phyloP scores from a whole-genome alignment of 2,113 vertebrate genomes.

The Psittacara wagleri region DNA sequence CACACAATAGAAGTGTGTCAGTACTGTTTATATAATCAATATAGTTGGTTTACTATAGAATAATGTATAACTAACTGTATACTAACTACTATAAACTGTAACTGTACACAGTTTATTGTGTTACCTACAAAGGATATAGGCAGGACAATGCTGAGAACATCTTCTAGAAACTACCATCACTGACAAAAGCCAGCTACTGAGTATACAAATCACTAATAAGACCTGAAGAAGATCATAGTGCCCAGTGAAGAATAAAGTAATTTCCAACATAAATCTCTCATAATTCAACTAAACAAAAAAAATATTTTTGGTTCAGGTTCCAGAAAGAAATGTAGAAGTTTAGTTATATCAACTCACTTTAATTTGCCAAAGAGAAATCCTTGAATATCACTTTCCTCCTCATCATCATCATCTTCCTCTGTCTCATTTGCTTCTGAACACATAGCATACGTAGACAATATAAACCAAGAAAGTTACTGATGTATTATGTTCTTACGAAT shows the following conservation, averaged over 20 bases:
- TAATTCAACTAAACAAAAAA: neutral
- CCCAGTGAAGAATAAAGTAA: neutral
- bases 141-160: neutral
- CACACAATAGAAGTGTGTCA: neutral
- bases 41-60: neutral
- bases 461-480: neutral
- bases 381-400: constrained; percentile 81
- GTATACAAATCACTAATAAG: neutral
- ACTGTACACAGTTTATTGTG: neutral
- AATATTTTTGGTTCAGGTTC: neutral
- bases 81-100: neutral
- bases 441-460: neutral
- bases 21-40: neutral
- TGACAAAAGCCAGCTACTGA: neutral
- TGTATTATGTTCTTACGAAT: neutral
- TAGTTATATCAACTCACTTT: constrained; percentile 78
- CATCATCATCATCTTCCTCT: constrained; percentile 70
- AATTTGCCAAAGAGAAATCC: constrained; percentile 92
- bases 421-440: constrained; percentile 77
- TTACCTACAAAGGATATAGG: neutral
- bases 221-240: neutral
- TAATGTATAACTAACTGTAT: neutral
- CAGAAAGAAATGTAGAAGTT: neutral
- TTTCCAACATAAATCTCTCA: neutral
- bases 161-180: neutral